A percentile compares a stretch with the other conserved stretches of the same genome.
Evolutionary conservation across 1,140 invertebrate genomes (phyloP).

Genomic region (Steinernema khuongi): DNA sequence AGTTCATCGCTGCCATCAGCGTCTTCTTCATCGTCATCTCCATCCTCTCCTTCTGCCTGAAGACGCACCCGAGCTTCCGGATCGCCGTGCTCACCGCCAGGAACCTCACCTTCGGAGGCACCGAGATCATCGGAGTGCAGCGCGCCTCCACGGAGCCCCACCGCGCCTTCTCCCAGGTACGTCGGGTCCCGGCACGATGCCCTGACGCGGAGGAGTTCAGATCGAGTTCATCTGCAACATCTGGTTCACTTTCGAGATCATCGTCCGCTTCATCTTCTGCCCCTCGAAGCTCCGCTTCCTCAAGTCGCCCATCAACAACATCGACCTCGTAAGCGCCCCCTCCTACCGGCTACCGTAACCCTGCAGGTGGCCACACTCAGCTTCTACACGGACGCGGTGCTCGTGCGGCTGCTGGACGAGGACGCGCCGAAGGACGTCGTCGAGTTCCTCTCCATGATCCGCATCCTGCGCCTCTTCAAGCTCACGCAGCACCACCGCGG

Average conservation of each 20-base stretch:
- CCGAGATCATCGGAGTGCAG: slow-evolving; percentile 69
- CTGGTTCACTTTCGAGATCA: slow-evolving; percentile 92
- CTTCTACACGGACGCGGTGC: slow-evolving; percentile 72
- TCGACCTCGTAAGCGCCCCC: slow-evolving; percentile 87
- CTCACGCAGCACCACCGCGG: slow-evolving; percentile 91
- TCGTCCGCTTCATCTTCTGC: slow-evolving; percentile 77
- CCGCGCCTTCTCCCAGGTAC: slow-evolving; percentile 70
- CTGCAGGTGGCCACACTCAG: slow-evolving; percentile 73
- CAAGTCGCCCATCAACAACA: slow-evolving; percentile 77
- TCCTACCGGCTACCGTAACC: slow-evolving; percentile 79
- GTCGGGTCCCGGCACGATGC: slow-evolving; percentile 71
- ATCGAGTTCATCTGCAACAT: slow-evolving; percentile 87
- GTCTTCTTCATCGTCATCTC: slow-evolving; percentile 98
- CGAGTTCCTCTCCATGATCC: slow-evolving; percentile 96
- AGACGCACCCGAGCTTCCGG: slow-evolving; percentile 80
- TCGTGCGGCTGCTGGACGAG: slow-evolving; percentile 65
- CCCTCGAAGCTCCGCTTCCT: slow-evolving; percentile 82
- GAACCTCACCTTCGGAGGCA: slow-evolving; percentile 23
- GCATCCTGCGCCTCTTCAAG: slow-evolving; percentile 94
- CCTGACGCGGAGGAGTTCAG: slow-evolving; percentile 82
- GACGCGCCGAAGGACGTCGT: slow-evolving; percentile 71
- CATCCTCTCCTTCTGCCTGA: slow-evolving; percentile 90
- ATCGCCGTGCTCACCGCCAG: slow-evolving; percentile 68
- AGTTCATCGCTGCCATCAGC: slow-evolving; percentile 90
- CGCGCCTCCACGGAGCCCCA: slow-evolving; percentile 88